Percentiles rank a stretch among this genome's conserved stretches.
Evolutionary conservation across 2,113 vertebrate genomes (phyloP).

Genomic region (Myrmophylax atrothorax): DNA sequence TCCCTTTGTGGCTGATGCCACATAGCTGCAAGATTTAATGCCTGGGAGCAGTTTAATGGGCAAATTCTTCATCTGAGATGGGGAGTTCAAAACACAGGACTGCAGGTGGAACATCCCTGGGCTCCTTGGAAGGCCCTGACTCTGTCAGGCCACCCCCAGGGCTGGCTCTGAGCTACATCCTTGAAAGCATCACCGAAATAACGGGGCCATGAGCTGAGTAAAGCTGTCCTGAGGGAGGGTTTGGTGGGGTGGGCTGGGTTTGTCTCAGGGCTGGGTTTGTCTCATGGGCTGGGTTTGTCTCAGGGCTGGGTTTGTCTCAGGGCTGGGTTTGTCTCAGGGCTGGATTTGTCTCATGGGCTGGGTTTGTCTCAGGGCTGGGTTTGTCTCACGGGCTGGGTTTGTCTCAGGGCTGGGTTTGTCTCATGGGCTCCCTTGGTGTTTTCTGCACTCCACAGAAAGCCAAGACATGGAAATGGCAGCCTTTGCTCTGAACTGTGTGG

Average conservation of each 20-base stretch:
- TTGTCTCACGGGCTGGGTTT: neutral
- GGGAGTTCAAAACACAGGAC: neutral
- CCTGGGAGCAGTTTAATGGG: neutral
- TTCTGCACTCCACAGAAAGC: neutral
- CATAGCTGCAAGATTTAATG: neutral
- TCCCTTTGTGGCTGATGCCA: neutral
- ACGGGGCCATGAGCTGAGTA: rapidly evolving
- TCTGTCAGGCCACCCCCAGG: neutral
- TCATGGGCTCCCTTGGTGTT: neutral
- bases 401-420: neutral
- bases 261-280: neutral
- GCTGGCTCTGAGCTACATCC: neutral
- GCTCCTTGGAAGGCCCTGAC: neutral
- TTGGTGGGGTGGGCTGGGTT: neutral
- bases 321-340: neutral
- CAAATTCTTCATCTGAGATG: neutral
- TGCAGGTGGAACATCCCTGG: neutral
- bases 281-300: neutral
- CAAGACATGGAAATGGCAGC: neutral
- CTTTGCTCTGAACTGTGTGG: rapidly evolving
- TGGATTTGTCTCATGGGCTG: neutral
- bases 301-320: neutral
- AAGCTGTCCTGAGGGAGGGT: neutral
- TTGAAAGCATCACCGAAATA: neutral
- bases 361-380: neutral